Evolutionary conservation across 2,113 vertebrate species (phyloP).

Genomic region (Hippocampus abdominalis): DNA sequence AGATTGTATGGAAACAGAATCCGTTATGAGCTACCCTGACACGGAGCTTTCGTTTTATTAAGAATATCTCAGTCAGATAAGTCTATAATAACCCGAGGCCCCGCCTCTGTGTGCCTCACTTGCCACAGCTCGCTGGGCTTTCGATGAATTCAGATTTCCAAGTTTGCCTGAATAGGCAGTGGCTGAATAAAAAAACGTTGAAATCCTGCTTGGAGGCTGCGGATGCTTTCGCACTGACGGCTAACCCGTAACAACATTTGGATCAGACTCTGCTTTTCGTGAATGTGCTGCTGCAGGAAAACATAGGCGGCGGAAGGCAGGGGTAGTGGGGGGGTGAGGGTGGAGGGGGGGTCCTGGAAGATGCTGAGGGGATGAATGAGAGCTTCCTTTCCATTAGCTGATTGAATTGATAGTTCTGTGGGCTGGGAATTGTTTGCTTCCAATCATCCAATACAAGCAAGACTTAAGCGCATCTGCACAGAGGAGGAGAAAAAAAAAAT

Average conservation of each 20-base stretch:
- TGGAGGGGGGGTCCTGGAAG: slow-evolving; percentile 1
- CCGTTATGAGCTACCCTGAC: slow-evolving; percentile 32
- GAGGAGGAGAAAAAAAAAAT: slow-evolving; percentile 4
- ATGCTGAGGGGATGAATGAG: slow-evolving; percentile 31
- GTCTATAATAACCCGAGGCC: slow-evolving; percentile 30
- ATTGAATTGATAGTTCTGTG: slow-evolving; percentile 66
- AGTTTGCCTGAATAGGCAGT: slow-evolving; percentile 57
- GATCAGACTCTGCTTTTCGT: slow-evolving; percentile 40
- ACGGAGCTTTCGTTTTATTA: slow-evolving; percentile 38
- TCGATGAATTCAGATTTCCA: slow-evolving; percentile 46
- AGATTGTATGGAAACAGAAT: slow-evolving; percentile 30
- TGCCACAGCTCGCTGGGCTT: slow-evolving; percentile 13
- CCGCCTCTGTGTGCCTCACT: slow-evolving; percentile 5
- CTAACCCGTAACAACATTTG: slow-evolving; percentile 59
- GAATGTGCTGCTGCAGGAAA: slow-evolving; percentile 62
- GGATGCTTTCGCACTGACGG: slow-evolving; percentile 67
- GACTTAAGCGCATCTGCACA: slow-evolving; percentile 46
- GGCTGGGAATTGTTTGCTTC: slow-evolving; percentile 46
- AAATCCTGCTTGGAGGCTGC: slow-evolving; percentile 57
- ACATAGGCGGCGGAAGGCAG: slow-evolving; percentile 33
- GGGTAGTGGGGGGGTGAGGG: slow-evolving; percentile 18
- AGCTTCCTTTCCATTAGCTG: slow-evolving; percentile 69
- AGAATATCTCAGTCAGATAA: slow-evolving; percentile 38
- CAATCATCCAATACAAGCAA: slow-evolving; percentile 34
- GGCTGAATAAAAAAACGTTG: slow-evolving; percentile 53